A percentile compares a stretch with the other conserved stretches of the same genome.
Evolutionary conservation across 2,797 vertebrate species (phyloP).

Genomic region (Aeoliscus strigatus): DNA sequence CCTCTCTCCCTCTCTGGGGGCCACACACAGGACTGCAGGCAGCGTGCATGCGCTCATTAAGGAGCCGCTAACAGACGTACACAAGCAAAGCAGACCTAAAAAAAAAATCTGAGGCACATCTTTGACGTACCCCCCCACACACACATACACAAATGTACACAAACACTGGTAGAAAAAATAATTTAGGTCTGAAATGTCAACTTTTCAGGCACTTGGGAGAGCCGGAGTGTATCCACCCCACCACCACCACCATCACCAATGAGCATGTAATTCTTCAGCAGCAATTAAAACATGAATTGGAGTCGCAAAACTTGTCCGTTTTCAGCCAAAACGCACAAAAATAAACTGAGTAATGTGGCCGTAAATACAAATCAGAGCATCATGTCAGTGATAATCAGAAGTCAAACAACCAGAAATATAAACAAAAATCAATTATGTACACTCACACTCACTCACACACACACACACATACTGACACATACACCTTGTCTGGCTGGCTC

Average conservation of each 20-base stretch:
- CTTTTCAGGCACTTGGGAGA: conserved; percentile 3
- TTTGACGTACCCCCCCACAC: conserved; percentile 28
- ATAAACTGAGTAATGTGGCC: conserved; percentile 15
- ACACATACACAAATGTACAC: conserved; percentile 26
- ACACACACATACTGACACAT: conserved; percentile 29
- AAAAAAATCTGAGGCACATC: conserved; percentile 43
- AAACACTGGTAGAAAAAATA: conserved; percentile 20
- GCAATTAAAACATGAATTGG: conserved; percentile 21
- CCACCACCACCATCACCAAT: no score
- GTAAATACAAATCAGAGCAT: conserved; percentile 40
- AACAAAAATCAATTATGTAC: conserved; percentile 58
- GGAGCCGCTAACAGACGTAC: conserved; percentile 72
- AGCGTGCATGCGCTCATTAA: conserved; percentile 65
- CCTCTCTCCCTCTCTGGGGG: conserved; percentile 67
- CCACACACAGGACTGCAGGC: conserved; percentile 72
- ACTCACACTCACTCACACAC: conserved; percentile 36
- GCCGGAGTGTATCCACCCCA: no score
- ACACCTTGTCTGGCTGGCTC: conserved; percentile 57
- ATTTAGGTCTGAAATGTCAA: conserved; percentile 19
- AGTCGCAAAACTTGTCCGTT: conserved; percentile 13
- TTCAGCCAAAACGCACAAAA: conserved; percentile 8
- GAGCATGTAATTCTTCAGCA: conserved; percentile 17
- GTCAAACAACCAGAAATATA: conserved; percentile 50
- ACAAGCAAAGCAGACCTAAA: conserved; percentile 57
- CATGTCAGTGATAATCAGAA: conserved; percentile 48